Evolutionary conservation across 2,113 vertebrate genomes (phyloP).

Genomic region (Pogonocichla stellata): DNA sequence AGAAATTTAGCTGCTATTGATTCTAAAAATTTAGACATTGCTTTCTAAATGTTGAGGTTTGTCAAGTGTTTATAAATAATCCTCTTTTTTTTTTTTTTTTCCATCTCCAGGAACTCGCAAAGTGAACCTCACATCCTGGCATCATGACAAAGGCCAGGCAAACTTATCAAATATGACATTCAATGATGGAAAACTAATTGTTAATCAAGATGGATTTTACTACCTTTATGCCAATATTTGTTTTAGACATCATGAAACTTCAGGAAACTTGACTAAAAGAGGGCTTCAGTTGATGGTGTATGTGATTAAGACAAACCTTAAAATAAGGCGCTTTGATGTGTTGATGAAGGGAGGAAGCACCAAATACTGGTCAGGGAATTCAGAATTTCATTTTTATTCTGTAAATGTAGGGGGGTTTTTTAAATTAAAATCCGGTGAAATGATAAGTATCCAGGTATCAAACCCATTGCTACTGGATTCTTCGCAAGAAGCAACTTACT

Average conservation of each 20-base stretch:
- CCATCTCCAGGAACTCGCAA: constrained; percentile 69
- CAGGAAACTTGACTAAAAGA: constrained; percentile 71
- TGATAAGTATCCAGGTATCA: constrained; percentile 88
- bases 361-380: constrained; percentile 82
- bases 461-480: constrained; percentile 88
- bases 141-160: constrained; percentile 79
- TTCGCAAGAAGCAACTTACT: constrained; percentile 88
- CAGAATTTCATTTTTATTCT: constrained; percentile 92
- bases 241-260: constrained; percentile 85
- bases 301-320: constrained; percentile 84
- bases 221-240: constrained; percentile 95
- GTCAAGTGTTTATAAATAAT: neutral
- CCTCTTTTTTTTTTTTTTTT: neutral
- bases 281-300: constrained; percentile 90
- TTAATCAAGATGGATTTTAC: constrained; percentile 89
- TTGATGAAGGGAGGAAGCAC: constrained; percentile 93
- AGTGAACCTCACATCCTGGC: constrained; percentile 85
- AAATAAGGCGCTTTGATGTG: constrained; percentile 74
- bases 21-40: neutral
- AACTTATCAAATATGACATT: constrained; percentile 81
- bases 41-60: neutral
- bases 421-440: constrained; percentile 81
- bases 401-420: constrained; percentile 90
- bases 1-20: neutral
- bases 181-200: constrained; percentile 79